Conservation (phyloP, 2,113 vertebrate species). For the Hiodon tergisus region DNA sequence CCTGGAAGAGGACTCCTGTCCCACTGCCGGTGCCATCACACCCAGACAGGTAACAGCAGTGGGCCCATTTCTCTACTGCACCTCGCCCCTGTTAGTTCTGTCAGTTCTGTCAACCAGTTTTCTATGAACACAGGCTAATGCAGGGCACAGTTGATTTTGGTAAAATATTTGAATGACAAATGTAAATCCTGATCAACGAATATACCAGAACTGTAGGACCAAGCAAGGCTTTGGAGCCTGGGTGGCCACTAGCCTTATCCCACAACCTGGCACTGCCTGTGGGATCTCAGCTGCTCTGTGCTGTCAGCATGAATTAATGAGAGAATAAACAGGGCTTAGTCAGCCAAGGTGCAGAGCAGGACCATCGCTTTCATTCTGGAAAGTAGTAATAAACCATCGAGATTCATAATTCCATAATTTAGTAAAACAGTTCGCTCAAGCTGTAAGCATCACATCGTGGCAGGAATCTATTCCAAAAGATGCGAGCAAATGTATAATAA, state of each 20-base stretch:
- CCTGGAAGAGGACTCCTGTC: conserved; percentile 34
- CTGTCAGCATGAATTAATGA: not conserved
- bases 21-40: conserved; percentile 25
- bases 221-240: not conserved
- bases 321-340: not conserved
- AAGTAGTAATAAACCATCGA: not conserved
- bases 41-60: conserved; percentile 44
- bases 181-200: not conserved
- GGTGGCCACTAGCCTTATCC: not conserved
- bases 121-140: not conserved
- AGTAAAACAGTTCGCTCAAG: not conserved
- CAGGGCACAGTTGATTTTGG: too few species aligned
- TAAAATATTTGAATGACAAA: not conserved
- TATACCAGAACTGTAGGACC: not conserved
- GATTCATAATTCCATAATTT: not conserved
- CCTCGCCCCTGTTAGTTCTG: conserved; percentile 2
- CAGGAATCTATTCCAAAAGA: conserved; percentile 8
- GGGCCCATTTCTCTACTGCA: not conserved
- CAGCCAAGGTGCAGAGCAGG: not conserved
- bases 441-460: not conserved
- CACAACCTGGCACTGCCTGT: not conserved
- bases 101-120: not conserved
- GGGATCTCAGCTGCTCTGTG: not conserved
- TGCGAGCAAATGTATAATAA: not conserved
- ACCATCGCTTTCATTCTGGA: conserved; percentile 1